These are phyloP conservation scores for Plagodis dolabraria DNA, from an alignment of 2,888 invertebrate species.

Conservation along the genomic window DNA sequence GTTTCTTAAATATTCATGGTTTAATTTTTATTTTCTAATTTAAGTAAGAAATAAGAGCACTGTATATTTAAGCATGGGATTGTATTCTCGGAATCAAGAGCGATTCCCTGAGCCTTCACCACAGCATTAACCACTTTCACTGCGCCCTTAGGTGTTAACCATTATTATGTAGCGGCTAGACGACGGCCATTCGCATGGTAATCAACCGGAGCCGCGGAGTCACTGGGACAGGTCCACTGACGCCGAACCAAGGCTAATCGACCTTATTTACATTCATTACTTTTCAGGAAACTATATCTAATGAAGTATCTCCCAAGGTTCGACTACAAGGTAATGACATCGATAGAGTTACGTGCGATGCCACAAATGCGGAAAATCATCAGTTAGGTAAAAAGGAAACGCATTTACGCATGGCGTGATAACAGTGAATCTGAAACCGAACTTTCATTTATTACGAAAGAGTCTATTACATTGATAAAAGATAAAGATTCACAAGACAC, in stretches of 20 bases:
- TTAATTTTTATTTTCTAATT: constrained; percentile 1
- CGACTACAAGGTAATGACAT: constrained; percentile 7
- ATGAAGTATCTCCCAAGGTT: constrained; percentile 22
- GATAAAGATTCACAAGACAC: constrained; percentile 37
- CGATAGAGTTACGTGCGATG: constrained; percentile 1
- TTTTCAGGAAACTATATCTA: constrained; percentile 62
- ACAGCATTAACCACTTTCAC: constrained; percentile 62
- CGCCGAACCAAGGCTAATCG: constrained; percentile 58
- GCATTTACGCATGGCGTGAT: constrained; percentile 12
- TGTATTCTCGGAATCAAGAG: constrained; percentile 8
- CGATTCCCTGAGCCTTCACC: constrained; percentile 7
- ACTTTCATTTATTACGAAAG: constrained; percentile 12
- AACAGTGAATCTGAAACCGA: background rate
- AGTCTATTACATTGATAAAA: constrained; percentile 12
- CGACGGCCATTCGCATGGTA: constrained; percentile 74
- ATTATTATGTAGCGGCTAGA: constrained; percentile 66
- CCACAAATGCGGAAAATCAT: constrained; percentile 1
- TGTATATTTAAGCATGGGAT: background rate
- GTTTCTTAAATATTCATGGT: too few relatives aligned
- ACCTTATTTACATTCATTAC: constrained; percentile 60
- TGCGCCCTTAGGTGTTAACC: constrained; percentile 62
- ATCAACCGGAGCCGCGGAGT: constrained; percentile 55
- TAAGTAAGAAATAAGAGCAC: background rate
- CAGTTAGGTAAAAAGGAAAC: background rate
- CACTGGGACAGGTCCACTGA: constrained; percentile 42